These are phyloP conservation scores for Hirundo rustica DNA, from an alignment of 2,797 vertebrate species.

Conservation along the genomic window DNA sequence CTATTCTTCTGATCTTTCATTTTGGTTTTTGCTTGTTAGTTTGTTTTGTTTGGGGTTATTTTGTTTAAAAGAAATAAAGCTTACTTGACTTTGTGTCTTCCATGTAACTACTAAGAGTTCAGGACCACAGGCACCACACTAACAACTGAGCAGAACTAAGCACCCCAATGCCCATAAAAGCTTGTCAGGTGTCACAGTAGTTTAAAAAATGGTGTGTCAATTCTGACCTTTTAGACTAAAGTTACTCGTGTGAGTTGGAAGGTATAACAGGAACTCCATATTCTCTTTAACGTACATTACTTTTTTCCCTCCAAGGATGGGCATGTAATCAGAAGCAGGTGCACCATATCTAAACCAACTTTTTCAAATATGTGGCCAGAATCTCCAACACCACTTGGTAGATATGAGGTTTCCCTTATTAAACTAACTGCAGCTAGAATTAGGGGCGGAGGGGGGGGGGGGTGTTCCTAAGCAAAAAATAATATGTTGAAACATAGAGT, in stretches of 20 bases:
- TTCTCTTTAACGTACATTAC: not conserved
- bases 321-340: not conserved
- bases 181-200: accelerated
- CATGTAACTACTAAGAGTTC: not conserved
- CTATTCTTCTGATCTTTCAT: not conserved
- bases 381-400: not conserved
- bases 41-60: not conserved
- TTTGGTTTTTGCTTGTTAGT: not conserved
- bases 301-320: not conserved
- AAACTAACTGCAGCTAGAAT: not conserved
- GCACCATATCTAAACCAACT: accelerated
- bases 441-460: accelerated
- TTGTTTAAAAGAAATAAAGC: not conserved
- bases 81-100: not conserved
- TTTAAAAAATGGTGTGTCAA: not conserved
- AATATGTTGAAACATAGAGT: not conserved
- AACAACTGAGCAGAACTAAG: not conserved
- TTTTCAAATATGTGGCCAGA: not conserved
- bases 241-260: not conserved
- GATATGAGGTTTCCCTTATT: not conserved
- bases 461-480: not conserved
- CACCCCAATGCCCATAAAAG: not conserved
- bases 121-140: not conserved
- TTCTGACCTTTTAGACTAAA: not conserved
- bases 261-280: not conserved